These are phyloP conservation scores for Rhabdomys dilectus DNA, from an alignment of 2,113 vertebrate species.

Conservation along the genomic window DNA sequence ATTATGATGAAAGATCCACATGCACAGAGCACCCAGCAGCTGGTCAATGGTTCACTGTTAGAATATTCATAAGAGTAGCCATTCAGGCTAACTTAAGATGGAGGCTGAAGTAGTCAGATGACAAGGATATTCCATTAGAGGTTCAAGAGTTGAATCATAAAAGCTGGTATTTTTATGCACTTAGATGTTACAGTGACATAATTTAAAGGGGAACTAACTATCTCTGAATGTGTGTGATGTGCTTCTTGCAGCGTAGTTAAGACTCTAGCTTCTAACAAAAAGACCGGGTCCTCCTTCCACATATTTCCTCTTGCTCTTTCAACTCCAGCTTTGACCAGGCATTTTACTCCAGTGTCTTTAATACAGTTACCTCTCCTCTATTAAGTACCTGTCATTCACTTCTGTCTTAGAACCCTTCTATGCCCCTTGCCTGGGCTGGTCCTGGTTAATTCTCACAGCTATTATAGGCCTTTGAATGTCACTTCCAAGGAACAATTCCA, in stretches of 20 bases:
- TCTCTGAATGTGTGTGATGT: background rate
- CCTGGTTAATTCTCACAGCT: background rate
- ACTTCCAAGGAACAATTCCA: background rate
- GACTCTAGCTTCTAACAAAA: background rate
- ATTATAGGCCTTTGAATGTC: background rate
- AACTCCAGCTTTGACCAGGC: too few relatives aligned
- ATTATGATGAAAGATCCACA: background rate
- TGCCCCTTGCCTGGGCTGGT: fast-evolving
- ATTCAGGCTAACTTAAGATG: background rate
- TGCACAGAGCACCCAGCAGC: background rate
- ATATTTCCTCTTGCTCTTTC: background rate
- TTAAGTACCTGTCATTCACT: background rate
- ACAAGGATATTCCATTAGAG: background rate
- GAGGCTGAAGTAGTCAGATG: background rate
- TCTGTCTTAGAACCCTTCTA: background rate
- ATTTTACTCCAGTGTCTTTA: background rate
- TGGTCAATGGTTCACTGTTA: background rate
- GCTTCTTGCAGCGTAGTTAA: background rate
- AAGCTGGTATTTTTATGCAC: background rate
- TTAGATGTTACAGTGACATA: background rate
- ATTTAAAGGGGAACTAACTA: background rate
- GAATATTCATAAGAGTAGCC: background rate
- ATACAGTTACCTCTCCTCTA: background rate
- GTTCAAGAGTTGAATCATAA: background rate
- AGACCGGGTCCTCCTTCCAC: too few relatives aligned